Percentiles rank a stretch among this genome's conserved stretches.
phyloP scores from a whole-genome alignment of 2,113 vertebrate species.

The Prochilodus magdalenae region DNA sequence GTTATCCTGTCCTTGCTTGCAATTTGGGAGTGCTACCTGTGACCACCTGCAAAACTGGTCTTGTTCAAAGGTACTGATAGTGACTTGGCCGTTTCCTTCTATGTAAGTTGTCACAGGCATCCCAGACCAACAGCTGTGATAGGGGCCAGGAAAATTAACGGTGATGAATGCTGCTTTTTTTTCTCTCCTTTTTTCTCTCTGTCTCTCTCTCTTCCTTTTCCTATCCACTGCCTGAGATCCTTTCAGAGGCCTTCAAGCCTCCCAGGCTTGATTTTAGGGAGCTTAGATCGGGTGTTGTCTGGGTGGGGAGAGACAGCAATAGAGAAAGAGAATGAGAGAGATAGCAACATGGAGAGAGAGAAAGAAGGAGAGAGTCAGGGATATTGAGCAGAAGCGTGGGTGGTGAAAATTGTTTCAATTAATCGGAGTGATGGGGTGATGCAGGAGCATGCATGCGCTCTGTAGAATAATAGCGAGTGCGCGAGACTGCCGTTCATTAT shows the following conservation, averaged over 20 bases:
- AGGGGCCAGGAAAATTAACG: conserved; percentile 54
- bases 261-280: conserved; percentile 33
- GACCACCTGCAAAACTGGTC: too few relatives aligned
- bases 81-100: too few relatives aligned
- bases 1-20: too few relatives aligned
- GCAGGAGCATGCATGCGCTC: conserved; percentile 54
- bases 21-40: too few relatives aligned
- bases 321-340: background rate
- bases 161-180: conserved; percentile 53
- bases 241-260: conserved; percentile 55
- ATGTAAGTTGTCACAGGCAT: conserved; percentile 57
- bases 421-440: conserved; percentile 68
- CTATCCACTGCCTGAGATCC: conserved; percentile 61
- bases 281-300: background rate
- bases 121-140: conserved; percentile 63
- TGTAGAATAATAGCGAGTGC: conserved; percentile 62
- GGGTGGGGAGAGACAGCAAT: background rate
- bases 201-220: conserved; percentile 58
- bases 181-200: conserved; percentile 22
- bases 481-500: conserved; percentile 67
- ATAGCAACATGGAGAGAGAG: background rate
- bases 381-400: conserved; percentile 35
- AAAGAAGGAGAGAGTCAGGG: background rate
- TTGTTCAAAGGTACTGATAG: too few relatives aligned
- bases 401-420: conserved; percentile 74